A percentile compares a stretch with the other conserved stretches of the same genome.
Conservation (phyloP, 2,113 vertebrate species). For the Artemisiospiza belli region DNA sequence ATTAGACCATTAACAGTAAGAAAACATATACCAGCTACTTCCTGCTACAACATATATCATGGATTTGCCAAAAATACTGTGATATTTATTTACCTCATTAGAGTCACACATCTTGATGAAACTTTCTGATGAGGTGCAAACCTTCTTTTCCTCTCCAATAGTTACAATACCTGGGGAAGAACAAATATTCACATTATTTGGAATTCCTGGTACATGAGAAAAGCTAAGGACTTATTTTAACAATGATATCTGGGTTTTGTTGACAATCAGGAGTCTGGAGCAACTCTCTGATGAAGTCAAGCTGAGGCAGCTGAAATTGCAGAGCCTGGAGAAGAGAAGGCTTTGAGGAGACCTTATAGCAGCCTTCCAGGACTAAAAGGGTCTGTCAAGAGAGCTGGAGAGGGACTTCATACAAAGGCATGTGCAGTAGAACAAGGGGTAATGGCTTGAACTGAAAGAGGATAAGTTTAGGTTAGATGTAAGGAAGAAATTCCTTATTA, state of each 20-base stretch:
- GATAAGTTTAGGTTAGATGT: not conserved
- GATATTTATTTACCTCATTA: constrained; percentile 82
- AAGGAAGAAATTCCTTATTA: not conserved
- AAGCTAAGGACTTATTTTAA: not conserved
- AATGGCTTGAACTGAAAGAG: not conserved
- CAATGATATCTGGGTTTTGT: not conserved
- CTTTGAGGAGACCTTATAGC: rapidly evolving
- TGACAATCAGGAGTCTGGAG: not conserved
- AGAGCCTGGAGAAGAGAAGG: not conserved
- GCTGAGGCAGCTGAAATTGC: not conserved
- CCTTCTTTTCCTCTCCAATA: constrained; percentile 89
- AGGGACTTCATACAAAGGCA: not conserved
- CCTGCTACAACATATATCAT: not conserved
- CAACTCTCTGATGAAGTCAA: not conserved
- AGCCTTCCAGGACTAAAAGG: not conserved
- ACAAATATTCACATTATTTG: not conserved
- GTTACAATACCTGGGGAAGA: constrained; percentile 87
- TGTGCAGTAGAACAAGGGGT: rapidly evolving
- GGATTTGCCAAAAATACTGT: not conserved
- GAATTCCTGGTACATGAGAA: not conserved
- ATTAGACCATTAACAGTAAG: not conserved
- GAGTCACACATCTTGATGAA: constrained; percentile 96
- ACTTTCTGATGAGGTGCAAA: constrained; percentile 90
- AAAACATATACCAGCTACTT: not conserved
- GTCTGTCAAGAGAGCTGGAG: not conserved